Percentiles rank a stretch among this genome's conserved stretches.
These are phyloP conservation scores for Styela plicata DNA, from an alignment of 23 tunicate species.

Conservation along the genomic window DNA sequence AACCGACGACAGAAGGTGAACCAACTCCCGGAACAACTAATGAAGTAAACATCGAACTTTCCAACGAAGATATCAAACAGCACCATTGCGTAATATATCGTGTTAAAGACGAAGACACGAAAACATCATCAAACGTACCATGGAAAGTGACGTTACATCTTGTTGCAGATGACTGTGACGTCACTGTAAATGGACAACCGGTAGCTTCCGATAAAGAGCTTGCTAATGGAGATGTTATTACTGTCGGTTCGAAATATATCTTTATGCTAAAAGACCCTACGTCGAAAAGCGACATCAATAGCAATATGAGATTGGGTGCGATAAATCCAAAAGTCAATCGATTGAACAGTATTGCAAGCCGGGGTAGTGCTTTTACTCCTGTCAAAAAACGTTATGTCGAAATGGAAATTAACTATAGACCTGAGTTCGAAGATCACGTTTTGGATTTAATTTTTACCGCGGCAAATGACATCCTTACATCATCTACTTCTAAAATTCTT, in stretches of 20 bases:
- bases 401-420: constrained; percentile 37
- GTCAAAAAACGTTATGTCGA: constrained; percentile 34
- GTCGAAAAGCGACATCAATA: constrained; percentile 42
- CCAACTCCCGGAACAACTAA: constrained; percentile 3
- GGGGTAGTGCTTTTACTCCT: constrained; percentile 29
- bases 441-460: constrained; percentile 46
- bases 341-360: constrained; percentile 17
- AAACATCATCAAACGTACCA: constrained; percentile 24
- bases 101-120: constrained; percentile 35
- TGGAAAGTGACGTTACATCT: constrained; percentile 74
- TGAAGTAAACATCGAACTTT: constrained; percentile 25
- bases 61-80: constrained; percentile 40
- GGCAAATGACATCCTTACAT: constrained; percentile 11
- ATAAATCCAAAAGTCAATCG: not conserved
- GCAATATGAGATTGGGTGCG: constrained; percentile 20
- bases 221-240: constrained; percentile 64
- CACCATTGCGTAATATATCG: constrained; percentile 86
- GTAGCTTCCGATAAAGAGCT: constrained; percentile 48
- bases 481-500: constrained; percentile 12
- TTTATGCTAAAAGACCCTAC: constrained; percentile 88
- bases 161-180: constrained; percentile 41
- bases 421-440: constrained; percentile 43
- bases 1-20: constrained; percentile 7
- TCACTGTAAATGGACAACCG: constrained; percentile 47
- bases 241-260: constrained; percentile 61